These are phyloP conservation scores for Aporophyla nigra DNA, from an alignment of 2,888 invertebrate genomes.

Conservation along the genomic window DNA sequence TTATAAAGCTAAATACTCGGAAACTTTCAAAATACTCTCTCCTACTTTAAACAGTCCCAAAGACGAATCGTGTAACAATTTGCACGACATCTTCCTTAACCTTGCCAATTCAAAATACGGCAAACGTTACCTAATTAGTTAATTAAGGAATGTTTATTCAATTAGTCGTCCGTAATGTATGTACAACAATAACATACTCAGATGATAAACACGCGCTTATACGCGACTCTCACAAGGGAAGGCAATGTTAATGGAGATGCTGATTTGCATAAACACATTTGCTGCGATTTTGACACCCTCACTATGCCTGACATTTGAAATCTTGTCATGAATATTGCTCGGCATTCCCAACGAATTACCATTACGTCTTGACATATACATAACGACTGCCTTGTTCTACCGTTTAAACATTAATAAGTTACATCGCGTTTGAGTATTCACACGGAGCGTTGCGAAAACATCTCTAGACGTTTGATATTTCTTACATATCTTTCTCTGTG, in stretches of 20 bases:
- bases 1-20: not conserved
- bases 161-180: slow-evolving; percentile 52
- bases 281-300: slow-evolving; percentile 88
- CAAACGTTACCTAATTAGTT: slow-evolving; percentile 49
- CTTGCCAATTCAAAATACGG: slow-evolving; percentile 50
- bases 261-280: slow-evolving; percentile 90
- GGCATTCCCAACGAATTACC: slow-evolving; percentile 75
- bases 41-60: not conserved
- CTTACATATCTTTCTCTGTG: slow-evolving; percentile 28
- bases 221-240: slow-evolving; percentile 74
- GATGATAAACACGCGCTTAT: slow-evolving; percentile 78
- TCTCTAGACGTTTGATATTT: slow-evolving; percentile 48
- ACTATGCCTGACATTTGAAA: slow-evolving; percentile 85
- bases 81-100: slow-evolving; percentile 5
- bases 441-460: slow-evolving; percentile 40
- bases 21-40: not conserved
- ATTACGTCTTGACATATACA: slow-evolving; percentile 72
- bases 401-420: slow-evolving; percentile 72
- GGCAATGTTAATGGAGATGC: slow-evolving; percentile 85
- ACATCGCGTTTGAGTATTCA: slow-evolving; percentile 55
- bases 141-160: slow-evolving; percentile 60
- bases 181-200: slow-evolving; percentile 73
- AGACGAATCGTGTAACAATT: not conserved
- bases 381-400: slow-evolving; percentile 75
- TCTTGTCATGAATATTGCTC: slow-evolving; percentile 83